These are phyloP conservation scores for Luidia sarsii DNA, from an alignment of 53 echinoderm and acorn worm genomes.

Conservation along the genomic window DNA sequence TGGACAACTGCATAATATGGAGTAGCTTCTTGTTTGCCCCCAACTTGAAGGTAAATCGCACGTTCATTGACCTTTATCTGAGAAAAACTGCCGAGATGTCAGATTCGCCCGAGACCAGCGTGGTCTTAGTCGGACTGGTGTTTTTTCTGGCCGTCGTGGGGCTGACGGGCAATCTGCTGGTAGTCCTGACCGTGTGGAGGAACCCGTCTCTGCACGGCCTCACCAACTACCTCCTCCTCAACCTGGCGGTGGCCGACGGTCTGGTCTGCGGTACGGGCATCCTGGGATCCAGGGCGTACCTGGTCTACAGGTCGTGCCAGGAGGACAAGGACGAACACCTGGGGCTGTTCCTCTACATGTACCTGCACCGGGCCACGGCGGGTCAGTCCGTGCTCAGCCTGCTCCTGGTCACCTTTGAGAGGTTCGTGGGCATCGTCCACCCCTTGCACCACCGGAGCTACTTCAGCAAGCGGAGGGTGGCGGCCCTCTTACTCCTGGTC, in stretches of 20 bases:
- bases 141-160: slow-evolving; percentile 2
- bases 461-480: background rate
- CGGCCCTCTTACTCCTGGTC: background rate
- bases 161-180: slow-evolving; percentile 18
- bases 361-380: too few species aligned
- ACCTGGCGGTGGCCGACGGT: slow-evolving; percentile 12
- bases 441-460: background rate
- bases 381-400: background rate
- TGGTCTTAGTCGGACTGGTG: background rate
- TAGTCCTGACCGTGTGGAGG: background rate
- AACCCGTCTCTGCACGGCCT: slow-evolving; percentile 1
- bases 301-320: too few species aligned
- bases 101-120: background rate
- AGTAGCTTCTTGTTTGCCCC: too few species aligned
- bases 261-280: too few species aligned
- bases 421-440: slow-evolving; percentile 13
- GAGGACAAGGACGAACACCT: too few species aligned
- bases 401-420: slow-evolving; percentile 3
- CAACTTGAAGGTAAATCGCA: too few species aligned
- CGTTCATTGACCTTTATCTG: too few species aligned
- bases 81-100: background rate
- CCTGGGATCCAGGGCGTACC: too few species aligned
- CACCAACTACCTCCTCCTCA: slow-evolving; percentile 30
- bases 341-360: too few species aligned
- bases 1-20: too few species aligned